phyloP scores from a whole-genome alignment of 2,113 vertebrate species.

The Corythornis cristatus region DNA sequence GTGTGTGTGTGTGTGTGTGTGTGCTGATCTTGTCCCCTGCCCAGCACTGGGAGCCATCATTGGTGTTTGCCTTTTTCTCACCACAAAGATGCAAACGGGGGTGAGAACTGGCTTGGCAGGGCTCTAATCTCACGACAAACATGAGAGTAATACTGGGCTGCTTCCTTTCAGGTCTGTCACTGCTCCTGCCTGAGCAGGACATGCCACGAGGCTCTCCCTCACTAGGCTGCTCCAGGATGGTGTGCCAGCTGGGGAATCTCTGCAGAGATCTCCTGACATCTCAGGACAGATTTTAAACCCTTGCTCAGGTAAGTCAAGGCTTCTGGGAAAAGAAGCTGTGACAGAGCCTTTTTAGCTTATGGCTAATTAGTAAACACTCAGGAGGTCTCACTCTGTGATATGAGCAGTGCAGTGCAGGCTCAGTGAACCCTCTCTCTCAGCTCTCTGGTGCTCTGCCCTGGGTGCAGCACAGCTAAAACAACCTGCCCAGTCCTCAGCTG shows the following conservation, averaged over 20 bases:
- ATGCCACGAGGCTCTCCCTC: fast-evolving
- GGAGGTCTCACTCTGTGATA: background rate
- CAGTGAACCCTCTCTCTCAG: background rate
- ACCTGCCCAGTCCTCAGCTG: background rate
- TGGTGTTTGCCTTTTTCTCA: conserved; percentile 7
- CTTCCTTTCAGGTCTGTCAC: background rate
- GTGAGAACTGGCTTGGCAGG: background rate
- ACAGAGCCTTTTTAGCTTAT: background rate
- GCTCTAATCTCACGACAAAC: background rate
- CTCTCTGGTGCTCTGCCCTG: fast-evolving
- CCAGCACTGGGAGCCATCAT: background rate
- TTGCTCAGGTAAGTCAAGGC: background rate
- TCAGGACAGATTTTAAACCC: background rate
- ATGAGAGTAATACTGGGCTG: background rate
- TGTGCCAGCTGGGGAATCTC: background rate
- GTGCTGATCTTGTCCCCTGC: background rate
- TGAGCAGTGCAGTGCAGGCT: background rate
- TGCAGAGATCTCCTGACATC: background rate
- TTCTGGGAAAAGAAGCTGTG: background rate
- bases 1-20: too few species aligned
- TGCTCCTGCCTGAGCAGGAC: background rate
- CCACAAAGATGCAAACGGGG: background rate
- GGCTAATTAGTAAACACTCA: background rate
- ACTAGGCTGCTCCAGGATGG: fast-evolving
- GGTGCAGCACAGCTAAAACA: background rate